Evolutionary conservation across 92 coral and sea anemone species (phyloP), one percentile per base, ranked within the genome.

Genomic region (Anthopleura xanthogrammica): DNA sequence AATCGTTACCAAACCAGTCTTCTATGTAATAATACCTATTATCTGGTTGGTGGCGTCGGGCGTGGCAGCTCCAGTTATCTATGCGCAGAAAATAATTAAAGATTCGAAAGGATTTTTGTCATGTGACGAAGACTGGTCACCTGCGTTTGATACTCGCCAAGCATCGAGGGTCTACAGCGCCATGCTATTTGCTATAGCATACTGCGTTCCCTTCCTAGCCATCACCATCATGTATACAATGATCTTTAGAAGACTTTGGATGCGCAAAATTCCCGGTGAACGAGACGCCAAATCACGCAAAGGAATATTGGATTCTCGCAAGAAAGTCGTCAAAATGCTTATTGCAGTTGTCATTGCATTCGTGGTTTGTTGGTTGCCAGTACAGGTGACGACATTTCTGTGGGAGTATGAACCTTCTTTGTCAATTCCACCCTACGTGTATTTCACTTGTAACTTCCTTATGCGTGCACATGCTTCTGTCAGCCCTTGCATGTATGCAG

Each of bases 61-160:
- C 2, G 91, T 95, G 39, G 94, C 92, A 52, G 83, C 94, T 16
- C 98, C 98, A 1, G 64, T 87, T 46, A n/a, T 95, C 52, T 94
- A 90, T 58, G 89, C 96, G 1, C 66, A 88, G 77, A 86, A 81
- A 52, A 62, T 54, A 54, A 80, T 94, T 6, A 36, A 58, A 41
- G 72, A 80, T 5, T 16, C 41, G 22, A 41, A 52, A 76, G 89
- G 88, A 3, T 36, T 66, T 11, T 58, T 78, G 22, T 43, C 14
- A 12, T 95, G 98, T 75, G 14, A 65, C 2, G 98, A 95, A 79
- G 87, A 81, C 79, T 95, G 98, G 98, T 84, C 84, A 11, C 92
- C 94, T 42, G 86, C 84, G 0, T 92, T 94, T 87, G 86, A 85
- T 1, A 80, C 84, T 13, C 64, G 82, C 3, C 50, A 17, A 19